Conservation (phyloP, 1,140 invertebrate species). For the Scylla paramamosain region DNA sequence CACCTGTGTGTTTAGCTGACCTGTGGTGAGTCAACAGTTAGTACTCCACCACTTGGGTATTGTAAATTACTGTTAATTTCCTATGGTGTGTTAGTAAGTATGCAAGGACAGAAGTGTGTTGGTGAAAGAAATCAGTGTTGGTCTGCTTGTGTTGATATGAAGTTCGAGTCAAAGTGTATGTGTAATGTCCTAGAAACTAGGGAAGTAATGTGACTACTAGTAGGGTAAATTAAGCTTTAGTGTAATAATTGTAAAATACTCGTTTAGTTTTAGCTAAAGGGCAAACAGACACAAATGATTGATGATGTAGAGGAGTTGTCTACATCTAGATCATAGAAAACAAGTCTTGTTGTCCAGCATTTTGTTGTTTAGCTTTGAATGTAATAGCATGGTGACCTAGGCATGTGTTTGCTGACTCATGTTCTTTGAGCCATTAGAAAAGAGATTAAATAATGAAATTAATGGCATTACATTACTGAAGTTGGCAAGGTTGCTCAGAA, state of each 20-base stretch:
- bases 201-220: neutral
- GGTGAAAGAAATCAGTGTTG: too few relatives aligned
- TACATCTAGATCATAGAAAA: neutral
- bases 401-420: neutral
- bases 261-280: neutral
- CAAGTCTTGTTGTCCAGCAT: neutral
- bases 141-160: too few relatives aligned
- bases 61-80: too few relatives aligned
- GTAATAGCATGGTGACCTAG: neutral
- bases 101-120: too few relatives aligned
- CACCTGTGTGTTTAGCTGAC: too few relatives aligned
- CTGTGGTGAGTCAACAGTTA: too few relatives aligned
- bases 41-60: too few relatives aligned
- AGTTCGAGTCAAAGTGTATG: neutral
- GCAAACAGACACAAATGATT: neutral
- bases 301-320: neutral
- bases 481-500: neutral
- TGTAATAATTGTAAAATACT: neutral
- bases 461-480: neutral
- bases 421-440: too few relatives aligned
- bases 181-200: neutral
- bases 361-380: conserved; percentile 8
- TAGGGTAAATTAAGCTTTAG: neutral
- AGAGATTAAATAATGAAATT: neutral
- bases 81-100: too few relatives aligned